Evolutionary conservation across 2,888 invertebrate species (phyloP).

Genomic region (Nasonovia ribisnigri): DNA sequence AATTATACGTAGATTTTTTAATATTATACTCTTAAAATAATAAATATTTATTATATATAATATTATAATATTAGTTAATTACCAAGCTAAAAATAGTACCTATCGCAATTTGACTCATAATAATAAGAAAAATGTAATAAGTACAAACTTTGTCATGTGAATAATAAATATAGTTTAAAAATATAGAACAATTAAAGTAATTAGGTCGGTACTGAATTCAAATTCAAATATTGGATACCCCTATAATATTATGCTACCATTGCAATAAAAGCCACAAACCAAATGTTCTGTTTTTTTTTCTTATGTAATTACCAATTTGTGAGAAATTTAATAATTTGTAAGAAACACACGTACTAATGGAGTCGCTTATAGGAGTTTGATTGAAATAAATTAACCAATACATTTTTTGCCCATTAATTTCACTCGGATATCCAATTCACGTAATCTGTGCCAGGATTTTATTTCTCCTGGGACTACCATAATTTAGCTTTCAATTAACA

Average conservation of each 20-base stretch:
- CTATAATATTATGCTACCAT: neutral
- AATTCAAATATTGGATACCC: neutral
- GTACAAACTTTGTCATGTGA: neutral
- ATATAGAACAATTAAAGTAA: neutral
- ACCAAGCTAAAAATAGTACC: neutral
- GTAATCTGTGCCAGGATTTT: neutral
- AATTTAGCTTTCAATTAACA: constrained; percentile 39
- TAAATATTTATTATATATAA: too few species aligned
- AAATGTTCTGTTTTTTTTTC: neutral
- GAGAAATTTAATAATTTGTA: neutral
- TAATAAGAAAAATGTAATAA: neutral
- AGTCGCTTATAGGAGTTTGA: neutral
- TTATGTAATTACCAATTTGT: neutral
- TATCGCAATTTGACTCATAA: neutral
- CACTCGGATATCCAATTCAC: neutral
- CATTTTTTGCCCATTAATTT: constrained; percentile 29
- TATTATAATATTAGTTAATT: neutral
- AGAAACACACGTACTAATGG: constrained; percentile 1
- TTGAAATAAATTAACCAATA: neutral
- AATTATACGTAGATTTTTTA: neutral
- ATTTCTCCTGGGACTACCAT: neutral
- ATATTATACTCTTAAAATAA: neutral
- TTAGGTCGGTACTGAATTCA: neutral
- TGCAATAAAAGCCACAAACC: neutral
- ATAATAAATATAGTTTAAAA: neutral